Base-by-base conservation (phyloP, 2,888 invertebrate genomes). In the Andricus curvator region DNA sequence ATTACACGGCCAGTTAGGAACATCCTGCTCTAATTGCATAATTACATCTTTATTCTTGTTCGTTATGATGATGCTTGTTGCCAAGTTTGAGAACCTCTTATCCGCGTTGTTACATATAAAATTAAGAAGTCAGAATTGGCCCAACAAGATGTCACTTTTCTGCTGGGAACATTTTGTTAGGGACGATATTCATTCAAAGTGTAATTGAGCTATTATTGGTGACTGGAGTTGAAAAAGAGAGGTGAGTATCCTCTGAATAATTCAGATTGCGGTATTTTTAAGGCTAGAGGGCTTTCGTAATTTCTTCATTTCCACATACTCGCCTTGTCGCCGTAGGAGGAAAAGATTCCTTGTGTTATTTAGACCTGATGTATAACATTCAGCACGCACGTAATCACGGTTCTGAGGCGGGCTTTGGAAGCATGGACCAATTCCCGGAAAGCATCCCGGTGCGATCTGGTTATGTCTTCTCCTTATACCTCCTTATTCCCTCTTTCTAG, bases 221-320 rank as follows among this genome's bases (percentile, higher is more conserved):
- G 66, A 67, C 41, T 67, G 13, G 66, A 25, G 48, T 74, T 56
- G 56, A 56, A 74, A 62, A 56, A 74, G 51, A 74, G 56, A 74
- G 74, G 74, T 56, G 22, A 56, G 51, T 74, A 51, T n/a, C 22
- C 74, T 25, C 74, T 56, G 37, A 74, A 74, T 74, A 74, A 74
- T 74, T 74, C 74, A 74, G 74, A 33, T 74, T 74, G 74, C 51
- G 74, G 74, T 74, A 56, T 74, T 74, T 74, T 74, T n/a, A 22
- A 74, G n/a, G 33, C 74, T 33, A 37, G 74, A 74, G 74, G 74
- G 74, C 51, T 56, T 56, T 74, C 22, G 74, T 74, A 74, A 74
- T 74, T 74, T 74, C 74, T 74, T 74, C 56, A 74, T 74, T 74
- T 74, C 56, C 33, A 74, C 74, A 74, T 74, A n/a, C 74, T 56